Percentiles rank a stretch among this genome's conserved stretches.
These are phyloP conservation scores for Alviniconcha strummeri DNA, from an alignment of 2,888 invertebrate genomes.

Conservation along the genomic window DNA sequence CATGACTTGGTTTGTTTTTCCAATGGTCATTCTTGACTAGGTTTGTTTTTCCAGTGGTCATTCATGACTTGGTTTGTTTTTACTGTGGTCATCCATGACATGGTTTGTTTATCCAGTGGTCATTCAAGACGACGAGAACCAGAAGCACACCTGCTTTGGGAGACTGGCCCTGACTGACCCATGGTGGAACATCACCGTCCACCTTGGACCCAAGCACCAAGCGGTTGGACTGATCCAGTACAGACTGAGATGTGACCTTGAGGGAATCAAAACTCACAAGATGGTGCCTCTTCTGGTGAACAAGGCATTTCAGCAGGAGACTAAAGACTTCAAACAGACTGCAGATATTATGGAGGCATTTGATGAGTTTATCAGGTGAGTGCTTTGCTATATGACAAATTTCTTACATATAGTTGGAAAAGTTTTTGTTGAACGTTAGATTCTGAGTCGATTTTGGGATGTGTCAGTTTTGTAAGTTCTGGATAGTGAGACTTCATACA, in stretches of 20 bases:
- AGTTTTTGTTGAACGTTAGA: not conserved
- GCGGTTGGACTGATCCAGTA: constrained; percentile 46
- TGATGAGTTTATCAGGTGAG: not conserved
- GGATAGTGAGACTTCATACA: too few relatives aligned
- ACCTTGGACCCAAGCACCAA: constrained; percentile 41
- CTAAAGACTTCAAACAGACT: not conserved
- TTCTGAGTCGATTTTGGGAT: too few relatives aligned
- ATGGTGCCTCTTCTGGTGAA: constrained; percentile 50
- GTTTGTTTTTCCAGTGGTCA: too few relatives aligned
- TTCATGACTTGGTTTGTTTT: too few relatives aligned
- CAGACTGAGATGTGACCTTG: constrained; percentile 48
- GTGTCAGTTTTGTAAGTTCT: too few relatives aligned
- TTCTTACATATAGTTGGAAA: not conserved
- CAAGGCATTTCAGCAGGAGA: constrained; percentile 33
- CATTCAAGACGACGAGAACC: constrained; percentile 18
- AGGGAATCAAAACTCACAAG: constrained; percentile 39
- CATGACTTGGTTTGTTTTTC: too few relatives aligned
- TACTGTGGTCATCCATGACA: too few relatives aligned
- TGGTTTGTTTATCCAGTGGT: constrained; percentile 20
- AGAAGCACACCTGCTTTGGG: constrained; percentile 41
- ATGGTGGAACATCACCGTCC: constrained; percentile 56
- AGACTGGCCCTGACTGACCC: constrained; percentile 49
- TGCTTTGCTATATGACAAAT: not conserved
- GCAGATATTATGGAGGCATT: not conserved
- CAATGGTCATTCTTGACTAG: too few relatives aligned